Conservation (phyloP, 2,888 invertebrate genomes). For the Crioceris asparagi region DNA sequence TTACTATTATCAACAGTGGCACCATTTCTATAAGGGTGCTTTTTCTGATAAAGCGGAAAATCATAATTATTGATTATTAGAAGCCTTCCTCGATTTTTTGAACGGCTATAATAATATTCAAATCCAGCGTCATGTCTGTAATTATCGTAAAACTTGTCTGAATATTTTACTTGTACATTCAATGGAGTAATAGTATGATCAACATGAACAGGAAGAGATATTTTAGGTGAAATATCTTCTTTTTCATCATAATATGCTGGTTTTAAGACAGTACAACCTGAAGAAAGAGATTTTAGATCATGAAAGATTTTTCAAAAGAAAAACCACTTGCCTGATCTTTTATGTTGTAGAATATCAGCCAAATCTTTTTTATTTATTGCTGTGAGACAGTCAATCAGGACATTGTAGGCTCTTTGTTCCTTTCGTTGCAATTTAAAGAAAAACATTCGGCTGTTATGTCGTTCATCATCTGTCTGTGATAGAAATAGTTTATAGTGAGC, state of each 20-base stretch:
- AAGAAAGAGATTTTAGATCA: not conserved
- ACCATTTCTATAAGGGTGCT: conserved; percentile 40
- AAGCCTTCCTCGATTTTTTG: conserved; percentile 46
- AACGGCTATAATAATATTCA: conserved; percentile 41
- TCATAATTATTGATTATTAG: conserved; percentile 52
- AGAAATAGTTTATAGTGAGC: not conserved
- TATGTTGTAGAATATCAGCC: conserved; percentile 10
- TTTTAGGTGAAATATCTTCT: not conserved
- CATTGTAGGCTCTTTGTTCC: conserved; percentile 15
- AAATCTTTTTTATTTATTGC: conserved; percentile 17
- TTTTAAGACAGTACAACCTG: conserved; percentile 2
- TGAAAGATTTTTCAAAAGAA: not conserved
- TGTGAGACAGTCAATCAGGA: conserved; percentile 16
- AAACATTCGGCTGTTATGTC: conserved; percentile 22
- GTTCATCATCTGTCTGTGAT: conserved; percentile 18
- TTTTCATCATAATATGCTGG: not conserved
- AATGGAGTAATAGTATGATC: conserved; percentile 14
- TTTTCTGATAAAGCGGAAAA: conserved; percentile 35
- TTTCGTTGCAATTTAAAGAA: conserved; percentile 22
- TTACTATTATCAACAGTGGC: conserved; percentile 47
- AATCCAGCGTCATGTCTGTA: conserved; percentile 20
- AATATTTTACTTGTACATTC: conserved; percentile 16
- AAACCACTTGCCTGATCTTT: conserved; percentile 5
- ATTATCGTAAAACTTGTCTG: conserved; percentile 21
- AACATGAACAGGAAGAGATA: conserved; percentile 5